Evolutionary conservation across 1,140 invertebrate species (phyloP), one percentile per base, ranked within the genome.

Genomic region (Tigriopus japonicus): DNA sequence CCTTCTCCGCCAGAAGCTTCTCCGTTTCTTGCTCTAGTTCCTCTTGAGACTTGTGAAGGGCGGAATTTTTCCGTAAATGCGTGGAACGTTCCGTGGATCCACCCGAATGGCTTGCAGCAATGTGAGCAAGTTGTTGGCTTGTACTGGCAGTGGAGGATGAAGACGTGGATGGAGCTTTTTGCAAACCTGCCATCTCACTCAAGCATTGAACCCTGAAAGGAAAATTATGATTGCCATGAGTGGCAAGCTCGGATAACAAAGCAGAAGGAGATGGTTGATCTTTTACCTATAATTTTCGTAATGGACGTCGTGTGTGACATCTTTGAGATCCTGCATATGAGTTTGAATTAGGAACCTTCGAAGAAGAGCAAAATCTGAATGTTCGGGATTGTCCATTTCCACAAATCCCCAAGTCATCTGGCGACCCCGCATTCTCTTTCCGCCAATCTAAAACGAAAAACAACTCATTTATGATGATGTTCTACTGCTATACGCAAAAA

Each of bases 391-490:
- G 72, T 98, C 94, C 62, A 98, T 92, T 78, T 98, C 93, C 1
- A 98, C 93, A 42, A 94, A 84, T 15, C 95, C 95, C 94, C 94
- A 98, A 0, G 93, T 92, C 74, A 98, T 98, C 69, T 94, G 85
- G 5, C 94, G 77, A 10, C 90, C 92, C 60, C 91, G 78, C 35
- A 92, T 82, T 70, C 87, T 85, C 66, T 81, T 71, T 97, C 91
- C 10, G 95, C 77, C n/a, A 35, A 35, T 35, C 28, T 35, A 5
- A 9, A 35, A 35, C 3, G 28, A 35, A 35, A 93, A 83, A 15
- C 0, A 98, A 88, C 0, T 3, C 28, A 35, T 35, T 35, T 9
- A 35, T 35, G n/a, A n/a, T n/a, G n/a, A n/a, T n/a, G n/a, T n/a
- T n/a, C n/a, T n/a, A n/a, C n/a, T n/a, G n/a, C n/a, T n/a, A n/a